Evolutionary conservation across 2,113 vertebrate species (phyloP).

Genomic region (Fregata magnificens): DNA sequence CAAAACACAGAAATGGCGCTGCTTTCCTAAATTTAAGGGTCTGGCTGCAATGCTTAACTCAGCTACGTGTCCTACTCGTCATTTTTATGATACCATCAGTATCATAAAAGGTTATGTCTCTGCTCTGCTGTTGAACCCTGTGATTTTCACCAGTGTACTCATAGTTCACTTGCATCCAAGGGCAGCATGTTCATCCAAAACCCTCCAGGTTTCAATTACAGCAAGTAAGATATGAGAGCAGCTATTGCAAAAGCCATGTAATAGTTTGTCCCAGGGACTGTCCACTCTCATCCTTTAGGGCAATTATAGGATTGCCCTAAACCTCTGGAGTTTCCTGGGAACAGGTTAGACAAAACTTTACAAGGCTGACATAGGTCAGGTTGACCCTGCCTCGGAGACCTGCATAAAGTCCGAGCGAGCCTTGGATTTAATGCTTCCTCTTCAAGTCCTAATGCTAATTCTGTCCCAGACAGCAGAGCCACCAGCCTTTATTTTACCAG

Average conservation of each 20-base stretch:
- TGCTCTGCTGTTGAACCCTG: neutral
- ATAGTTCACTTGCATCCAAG: neutral
- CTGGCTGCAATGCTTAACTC: neutral
- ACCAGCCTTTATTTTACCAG: neutral
- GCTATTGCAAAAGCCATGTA: neutral
- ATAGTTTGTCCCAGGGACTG: neutral
- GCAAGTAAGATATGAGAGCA: neutral
- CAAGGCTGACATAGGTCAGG: neutral
- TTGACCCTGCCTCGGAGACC: neutral
- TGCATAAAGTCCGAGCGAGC: neutral
- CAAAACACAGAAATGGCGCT: neutral
- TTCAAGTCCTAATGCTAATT: neutral
- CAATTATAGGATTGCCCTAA: neutral
- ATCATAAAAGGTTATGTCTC: neutral
- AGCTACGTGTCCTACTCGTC: neutral
- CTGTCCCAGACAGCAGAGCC: neutral
- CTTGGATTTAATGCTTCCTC: neutral
- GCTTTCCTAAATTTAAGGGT: neutral
- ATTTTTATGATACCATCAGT: neutral
- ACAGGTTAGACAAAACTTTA: neutral
- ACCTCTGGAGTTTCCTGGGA: neutral
- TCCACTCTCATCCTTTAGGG: neutral
- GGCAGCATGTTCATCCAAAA: neutral
- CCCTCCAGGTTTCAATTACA: neutral
- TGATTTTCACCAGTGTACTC: neutral